Percentiles rank a stretch among this genome's conserved stretches.
Conservation (phyloP, 2,797 vertebrate genomes). For the Gambelia wislizenii region DNA sequence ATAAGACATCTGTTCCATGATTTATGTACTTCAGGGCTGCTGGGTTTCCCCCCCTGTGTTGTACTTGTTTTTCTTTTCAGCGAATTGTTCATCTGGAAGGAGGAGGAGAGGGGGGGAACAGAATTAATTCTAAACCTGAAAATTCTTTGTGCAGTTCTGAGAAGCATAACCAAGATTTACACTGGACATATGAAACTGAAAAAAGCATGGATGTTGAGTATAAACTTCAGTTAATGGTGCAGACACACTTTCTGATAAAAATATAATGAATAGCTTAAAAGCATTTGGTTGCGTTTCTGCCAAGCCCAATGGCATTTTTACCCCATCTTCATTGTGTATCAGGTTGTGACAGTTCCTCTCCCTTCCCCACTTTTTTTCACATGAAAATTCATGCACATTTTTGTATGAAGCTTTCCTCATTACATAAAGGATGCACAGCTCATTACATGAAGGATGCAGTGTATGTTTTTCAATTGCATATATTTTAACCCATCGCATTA, state of each 20-base stretch:
- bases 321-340: background rate
- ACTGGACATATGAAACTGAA: background rate
- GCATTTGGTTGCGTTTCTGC: background rate
- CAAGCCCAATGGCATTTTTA: no score
- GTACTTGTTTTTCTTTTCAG: background rate
- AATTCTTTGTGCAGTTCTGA: background rate
- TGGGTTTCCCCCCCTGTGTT: background rate
- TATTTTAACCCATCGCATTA: no score
- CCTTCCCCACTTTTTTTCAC: background rate
- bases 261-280: background rate
- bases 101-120: no score
- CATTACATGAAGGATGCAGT: no score
- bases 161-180: background rate
- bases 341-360: background rate
- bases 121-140: background rate
- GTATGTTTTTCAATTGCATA: background rate
- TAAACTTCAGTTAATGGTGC: background rate
- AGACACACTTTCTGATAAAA: background rate
- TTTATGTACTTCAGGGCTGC: conserved; percentile 23
- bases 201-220: background rate
- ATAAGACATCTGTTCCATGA: conserved; percentile 51
- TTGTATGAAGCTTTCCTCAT: background rate
- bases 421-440: background rate
- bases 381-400: background rate
- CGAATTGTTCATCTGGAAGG: background rate